Evolutionary conservation across 1,140 invertebrate species (phyloP).

Genomic region (Neodiprion lecontei): DNA sequence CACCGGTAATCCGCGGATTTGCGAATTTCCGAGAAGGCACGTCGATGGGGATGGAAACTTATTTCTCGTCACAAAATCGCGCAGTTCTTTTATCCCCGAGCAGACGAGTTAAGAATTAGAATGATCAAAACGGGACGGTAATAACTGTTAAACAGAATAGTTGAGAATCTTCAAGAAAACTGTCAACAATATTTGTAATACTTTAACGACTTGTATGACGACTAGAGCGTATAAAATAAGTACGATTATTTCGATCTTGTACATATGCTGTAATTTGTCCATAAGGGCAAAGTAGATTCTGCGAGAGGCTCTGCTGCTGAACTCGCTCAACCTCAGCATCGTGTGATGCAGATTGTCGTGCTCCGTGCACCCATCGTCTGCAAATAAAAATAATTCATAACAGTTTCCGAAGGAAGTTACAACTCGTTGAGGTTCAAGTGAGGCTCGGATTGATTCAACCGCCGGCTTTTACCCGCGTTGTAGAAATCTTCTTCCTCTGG

Average conservation of each 20-base stretch:
- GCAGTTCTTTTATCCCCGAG: too few relatives aligned
- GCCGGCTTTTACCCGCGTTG: constrained; percentile 32
- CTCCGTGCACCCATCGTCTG: constrained; percentile 45
- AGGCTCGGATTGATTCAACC: background rate
- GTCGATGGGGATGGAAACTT: too few relatives aligned
- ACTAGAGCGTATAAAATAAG: constrained; percentile 43
- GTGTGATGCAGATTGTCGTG: constrained; percentile 50
- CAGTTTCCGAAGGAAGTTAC: constrained; percentile 12
- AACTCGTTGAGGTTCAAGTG: background rate
- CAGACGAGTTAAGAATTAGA: too few relatives aligned
- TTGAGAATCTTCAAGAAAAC: constrained; percentile 40
- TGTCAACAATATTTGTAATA: constrained; percentile 37
- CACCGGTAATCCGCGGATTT: too few relatives aligned
- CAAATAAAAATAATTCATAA: background rate
- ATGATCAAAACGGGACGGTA: too few relatives aligned
- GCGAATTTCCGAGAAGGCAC: too few relatives aligned
- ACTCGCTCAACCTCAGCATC: constrained; percentile 46
- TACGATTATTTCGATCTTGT: constrained; percentile 52
- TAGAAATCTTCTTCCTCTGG: constrained; percentile 37
- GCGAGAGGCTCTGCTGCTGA: constrained; percentile 42
- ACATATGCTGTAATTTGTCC: constrained; percentile 48
- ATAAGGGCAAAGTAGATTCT: constrained; percentile 46
- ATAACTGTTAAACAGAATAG: constrained; percentile 13
- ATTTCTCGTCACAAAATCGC: too few relatives aligned
- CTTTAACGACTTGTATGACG: constrained; percentile 40